Percentiles rank a stretch among this genome's conserved stretches.
Conservation (phyloP, 2,888 invertebrate genomes). For the Andrena minutula region DNA sequence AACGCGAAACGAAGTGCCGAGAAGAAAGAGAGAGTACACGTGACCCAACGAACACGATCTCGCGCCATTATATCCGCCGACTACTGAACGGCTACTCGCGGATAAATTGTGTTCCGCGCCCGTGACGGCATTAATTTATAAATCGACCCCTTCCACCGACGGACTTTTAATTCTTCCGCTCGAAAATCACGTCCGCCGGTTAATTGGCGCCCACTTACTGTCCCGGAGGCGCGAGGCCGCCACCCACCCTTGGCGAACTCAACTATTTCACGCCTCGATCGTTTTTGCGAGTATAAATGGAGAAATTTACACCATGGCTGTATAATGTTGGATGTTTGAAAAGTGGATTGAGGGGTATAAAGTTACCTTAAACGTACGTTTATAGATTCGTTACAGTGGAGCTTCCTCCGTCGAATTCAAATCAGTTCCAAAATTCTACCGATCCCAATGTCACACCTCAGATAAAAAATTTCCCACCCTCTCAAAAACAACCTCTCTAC, state of each 20-base stretch:
- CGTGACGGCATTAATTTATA: constrained; percentile 48
- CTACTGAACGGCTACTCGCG: constrained; percentile 20
- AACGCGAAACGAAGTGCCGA: constrained; percentile 1
- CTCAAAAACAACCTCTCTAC: too few relatives aligned
- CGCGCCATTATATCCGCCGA: constrained; percentile 18
- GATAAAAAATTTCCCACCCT: too few relatives aligned
- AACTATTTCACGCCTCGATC: constrained; percentile 35
- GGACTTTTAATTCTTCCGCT: constrained; percentile 15
- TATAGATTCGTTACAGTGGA: too few relatives aligned
- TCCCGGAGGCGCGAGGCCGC: not conserved
- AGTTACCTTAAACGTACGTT: not conserved
- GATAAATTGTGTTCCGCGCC: constrained; percentile 17
- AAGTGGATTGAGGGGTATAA: not conserved
- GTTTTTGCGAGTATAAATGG: constrained; percentile 1
- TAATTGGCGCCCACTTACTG: constrained; percentile 40
- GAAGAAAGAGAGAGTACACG: constrained; percentile 24
- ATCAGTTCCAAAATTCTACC: too few relatives aligned
- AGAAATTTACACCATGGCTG: not conserved
- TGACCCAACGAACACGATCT: not conserved
- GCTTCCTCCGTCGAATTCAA: too few relatives aligned
- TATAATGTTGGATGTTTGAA: constrained; percentile 5
- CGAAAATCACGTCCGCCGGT: constrained; percentile 26
- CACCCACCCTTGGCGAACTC: not conserved
- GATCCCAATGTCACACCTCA: too few relatives aligned
- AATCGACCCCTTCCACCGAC: constrained; percentile 25